Conservation (phyloP, 2,888 invertebrate genomes). For the Serrognathus titanus region DNA sequence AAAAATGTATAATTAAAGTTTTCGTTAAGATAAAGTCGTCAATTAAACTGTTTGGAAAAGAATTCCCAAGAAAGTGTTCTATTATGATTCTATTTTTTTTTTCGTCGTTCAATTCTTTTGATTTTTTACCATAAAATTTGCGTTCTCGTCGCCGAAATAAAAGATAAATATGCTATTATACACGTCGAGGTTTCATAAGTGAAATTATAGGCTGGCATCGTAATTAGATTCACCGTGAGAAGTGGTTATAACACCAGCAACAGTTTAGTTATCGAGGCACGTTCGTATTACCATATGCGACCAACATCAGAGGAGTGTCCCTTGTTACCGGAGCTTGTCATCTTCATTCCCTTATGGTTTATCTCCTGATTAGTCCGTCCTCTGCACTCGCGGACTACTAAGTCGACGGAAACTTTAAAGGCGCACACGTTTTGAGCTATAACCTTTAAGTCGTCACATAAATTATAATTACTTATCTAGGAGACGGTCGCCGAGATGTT, state of each 20-base stretch:
- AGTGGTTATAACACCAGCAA: constrained; percentile 3
- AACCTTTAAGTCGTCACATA: constrained; percentile 6
- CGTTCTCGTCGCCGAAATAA: background rate
- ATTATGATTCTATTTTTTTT: too few species aligned
- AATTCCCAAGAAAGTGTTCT: too few species aligned
- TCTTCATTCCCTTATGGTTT: constrained; percentile 16
- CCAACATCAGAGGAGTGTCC: constrained; percentile 14
- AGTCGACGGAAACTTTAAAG: constrained; percentile 16
- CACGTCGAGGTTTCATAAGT: constrained; percentile 1
- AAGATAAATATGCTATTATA: background rate
- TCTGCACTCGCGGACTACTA: constrained; percentile 10
- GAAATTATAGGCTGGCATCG: constrained; percentile 5
- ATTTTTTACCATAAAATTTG: background rate
- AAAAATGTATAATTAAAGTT: too few species aligned
- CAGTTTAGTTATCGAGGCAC: constrained; percentile 14
- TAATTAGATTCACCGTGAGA: constrained; percentile 13
- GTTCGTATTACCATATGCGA: constrained; percentile 18
- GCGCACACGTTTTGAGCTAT: constrained; percentile 11
- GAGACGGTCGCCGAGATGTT: constrained; percentile 5
- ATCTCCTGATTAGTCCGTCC: constrained; percentile 18
- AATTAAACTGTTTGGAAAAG: too few species aligned
- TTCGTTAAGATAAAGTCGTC: too few species aligned
- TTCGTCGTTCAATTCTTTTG: too few species aligned
- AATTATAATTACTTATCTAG: constrained; percentile 16
- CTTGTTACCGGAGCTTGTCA: constrained; percentile 18